Evolutionary conservation across 2,113 vertebrate genomes (phyloP), one percentile per base, ranked within the genome.

Genomic region (Chlorocebus sabaeus): DNA sequence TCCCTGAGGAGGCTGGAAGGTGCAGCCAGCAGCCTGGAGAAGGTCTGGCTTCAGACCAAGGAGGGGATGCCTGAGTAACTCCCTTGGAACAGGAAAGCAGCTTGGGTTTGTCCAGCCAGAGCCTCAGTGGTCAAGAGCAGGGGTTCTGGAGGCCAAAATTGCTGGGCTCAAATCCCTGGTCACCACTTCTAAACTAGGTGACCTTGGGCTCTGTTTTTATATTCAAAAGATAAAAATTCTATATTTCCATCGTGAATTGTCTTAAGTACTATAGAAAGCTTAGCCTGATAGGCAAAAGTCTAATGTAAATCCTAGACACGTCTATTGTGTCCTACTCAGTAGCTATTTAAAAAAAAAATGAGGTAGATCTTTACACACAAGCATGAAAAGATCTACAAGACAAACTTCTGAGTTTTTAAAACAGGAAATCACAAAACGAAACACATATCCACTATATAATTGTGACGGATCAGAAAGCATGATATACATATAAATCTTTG

Each of bases 351-450:
- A 95, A 89, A 27, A 89, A 20, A 55, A 18, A 94, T 82, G 9
- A 83, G 20, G 9, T 52, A 75, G 40, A 79, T 78, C 14, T 93
- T 92, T 67, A 83, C 20, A 17, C 4, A 22, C 14, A 90, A 82
- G 2, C 32, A 59, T 38, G 6, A 76, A 50, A 79, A 82, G 27
- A 75, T 76, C 72, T 93, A 25, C 43, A 73, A 95, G 32, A 76
- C 20, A 40, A n/a, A 95, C 25, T 95, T 90, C 14, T 20, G 38
- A 59, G 59, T 10, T 52, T 48, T 88, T 83, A 45, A 67, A 80
- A 83, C 13, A 93, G 52, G 23, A 92, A 97, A 92, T 82, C 64
- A 78, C 3, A 27, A 95, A 61, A 16, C 59, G 38, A 95, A 94
- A 86, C 76, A 89, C 20, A 61, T 50, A 64, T 5, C 25, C 79